These are phyloP conservation scores for Nowickia ferox DNA, from an alignment of 2,888 invertebrate species.

Conservation along the genomic window DNA sequence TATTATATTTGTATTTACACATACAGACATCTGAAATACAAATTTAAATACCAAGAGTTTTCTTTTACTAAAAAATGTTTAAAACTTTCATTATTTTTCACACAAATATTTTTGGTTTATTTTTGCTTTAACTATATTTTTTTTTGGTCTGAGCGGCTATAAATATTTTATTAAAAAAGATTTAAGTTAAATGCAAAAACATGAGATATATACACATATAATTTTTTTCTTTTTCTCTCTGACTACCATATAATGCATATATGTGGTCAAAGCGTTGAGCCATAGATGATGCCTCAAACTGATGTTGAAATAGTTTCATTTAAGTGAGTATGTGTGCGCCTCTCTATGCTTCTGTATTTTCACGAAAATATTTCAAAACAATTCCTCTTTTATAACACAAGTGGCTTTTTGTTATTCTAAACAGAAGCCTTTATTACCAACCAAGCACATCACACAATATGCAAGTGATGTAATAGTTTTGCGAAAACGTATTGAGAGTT, in stretches of 20 bases:
- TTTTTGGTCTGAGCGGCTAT: neutral
- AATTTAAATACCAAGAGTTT: slow-evolving; percentile 16
- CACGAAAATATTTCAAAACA: slow-evolving; percentile 65
- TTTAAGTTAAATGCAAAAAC: slow-evolving; percentile 45
- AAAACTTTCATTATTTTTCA: slow-evolving; percentile 19
- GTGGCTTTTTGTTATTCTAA: slow-evolving; percentile 64
- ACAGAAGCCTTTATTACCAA: slow-evolving; percentile 65
- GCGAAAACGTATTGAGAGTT: neutral
- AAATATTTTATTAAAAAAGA: slow-evolving; percentile 47
- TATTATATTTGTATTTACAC: neutral
- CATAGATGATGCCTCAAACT: slow-evolving; percentile 68
- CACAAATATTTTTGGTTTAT: slow-evolving; percentile 43
- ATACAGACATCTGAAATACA: too few relatives aligned
- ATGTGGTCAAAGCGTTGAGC: slow-evolving; percentile 68
- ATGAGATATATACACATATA: slow-evolving; percentile 25
- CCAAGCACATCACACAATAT: slow-evolving; percentile 36
- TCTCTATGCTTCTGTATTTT: slow-evolving; percentile 6
- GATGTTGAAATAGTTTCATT: slow-evolving; percentile 55
- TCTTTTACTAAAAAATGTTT: neutral
- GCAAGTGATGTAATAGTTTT: neutral
- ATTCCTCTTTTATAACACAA: slow-evolving; percentile 66
- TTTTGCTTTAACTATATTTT: slow-evolving; percentile 25
- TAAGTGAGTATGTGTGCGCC: neutral
- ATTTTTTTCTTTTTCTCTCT: slow-evolving; percentile 34
- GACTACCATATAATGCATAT: slow-evolving; percentile 67